These are phyloP conservation scores for Pluvianellus socialis DNA, from an alignment of 2,113 vertebrate genomes.

Conservation along the genomic window DNA sequence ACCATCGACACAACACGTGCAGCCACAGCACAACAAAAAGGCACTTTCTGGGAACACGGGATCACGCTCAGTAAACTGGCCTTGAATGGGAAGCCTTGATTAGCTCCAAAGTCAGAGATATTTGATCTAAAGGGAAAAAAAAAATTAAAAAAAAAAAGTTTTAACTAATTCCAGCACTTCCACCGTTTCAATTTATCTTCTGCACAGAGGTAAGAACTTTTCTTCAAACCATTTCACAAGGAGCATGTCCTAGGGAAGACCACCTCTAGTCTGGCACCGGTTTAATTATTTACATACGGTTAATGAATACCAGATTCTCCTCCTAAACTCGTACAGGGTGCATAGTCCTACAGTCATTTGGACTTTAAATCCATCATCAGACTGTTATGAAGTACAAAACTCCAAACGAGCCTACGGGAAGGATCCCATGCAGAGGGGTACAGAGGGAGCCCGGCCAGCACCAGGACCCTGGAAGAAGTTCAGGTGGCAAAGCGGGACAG, in stretches of 20 bases:
- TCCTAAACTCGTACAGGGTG: slow-evolving; percentile 37
- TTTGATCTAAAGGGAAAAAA: background rate
- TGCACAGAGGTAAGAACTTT: background rate
- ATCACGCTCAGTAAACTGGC: background rate
- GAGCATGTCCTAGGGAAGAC: background rate
- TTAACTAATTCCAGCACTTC: background rate
- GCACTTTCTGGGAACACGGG: background rate
- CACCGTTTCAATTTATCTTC: rapidly evolving
- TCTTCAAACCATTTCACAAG: background rate
- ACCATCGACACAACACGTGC: background rate
- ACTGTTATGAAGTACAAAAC: background rate
- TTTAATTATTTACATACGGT: slow-evolving; percentile 68
- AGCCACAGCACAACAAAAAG: background rate
- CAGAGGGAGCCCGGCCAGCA: rapidly evolving
- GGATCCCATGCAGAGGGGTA: background rate
- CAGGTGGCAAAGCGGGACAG: background rate
- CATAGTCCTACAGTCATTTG: slow-evolving; percentile 48
- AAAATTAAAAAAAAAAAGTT: background rate
- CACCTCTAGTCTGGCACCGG: background rate
- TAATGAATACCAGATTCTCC: slow-evolving; percentile 59
- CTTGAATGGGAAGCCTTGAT: background rate
- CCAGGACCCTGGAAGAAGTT: background rate
- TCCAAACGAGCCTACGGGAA: background rate
- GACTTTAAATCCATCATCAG: slow-evolving; percentile 47
- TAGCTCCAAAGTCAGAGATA: background rate